Percentiles rank a stretch among this genome's conserved stretches.
Evolutionary conservation across 2,797 vertebrate genomes (phyloP).

Genomic region (Oreonectes daqikongensis): DNA sequence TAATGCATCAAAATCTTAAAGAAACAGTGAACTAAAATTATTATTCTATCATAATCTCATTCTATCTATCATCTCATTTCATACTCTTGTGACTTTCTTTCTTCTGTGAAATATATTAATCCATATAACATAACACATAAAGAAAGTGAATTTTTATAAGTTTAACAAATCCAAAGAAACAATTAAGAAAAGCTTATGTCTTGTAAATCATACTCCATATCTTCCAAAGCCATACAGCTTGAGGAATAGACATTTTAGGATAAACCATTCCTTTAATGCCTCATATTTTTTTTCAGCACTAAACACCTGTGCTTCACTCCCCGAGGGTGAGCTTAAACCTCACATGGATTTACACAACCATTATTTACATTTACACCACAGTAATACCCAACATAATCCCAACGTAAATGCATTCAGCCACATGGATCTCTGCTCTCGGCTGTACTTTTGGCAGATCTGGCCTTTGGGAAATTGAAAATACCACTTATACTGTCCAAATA

Average conservation of each 20-base stretch:
- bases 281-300: background rate
- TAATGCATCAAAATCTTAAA: too few species aligned
- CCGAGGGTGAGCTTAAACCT: background rate
- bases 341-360: constrained; percentile 10
- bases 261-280: background rate
- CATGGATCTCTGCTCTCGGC: background rate
- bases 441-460: constrained; percentile 9
- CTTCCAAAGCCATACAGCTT: background rate
- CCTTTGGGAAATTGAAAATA: constrained; percentile 36
- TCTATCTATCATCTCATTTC: too few species aligned
- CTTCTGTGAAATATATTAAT: too few species aligned
- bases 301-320: background rate
- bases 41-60: too few species aligned
- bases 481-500: constrained; percentile 8
- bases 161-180: background rate
- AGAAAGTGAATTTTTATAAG: too few species aligned
- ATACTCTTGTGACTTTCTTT: too few species aligned
- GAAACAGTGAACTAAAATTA: too few species aligned
- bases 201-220: background rate
- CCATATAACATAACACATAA: too few species aligned
- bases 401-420: constrained; percentile 12
- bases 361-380: constrained; percentile 38
- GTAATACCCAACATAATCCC: constrained; percentile 14
- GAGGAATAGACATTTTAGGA: background rate
- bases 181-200: background rate